Base-by-base conservation (phyloP, 64 coral and sea anemone genomes). In the Pocillopora verrucosa region DNA sequence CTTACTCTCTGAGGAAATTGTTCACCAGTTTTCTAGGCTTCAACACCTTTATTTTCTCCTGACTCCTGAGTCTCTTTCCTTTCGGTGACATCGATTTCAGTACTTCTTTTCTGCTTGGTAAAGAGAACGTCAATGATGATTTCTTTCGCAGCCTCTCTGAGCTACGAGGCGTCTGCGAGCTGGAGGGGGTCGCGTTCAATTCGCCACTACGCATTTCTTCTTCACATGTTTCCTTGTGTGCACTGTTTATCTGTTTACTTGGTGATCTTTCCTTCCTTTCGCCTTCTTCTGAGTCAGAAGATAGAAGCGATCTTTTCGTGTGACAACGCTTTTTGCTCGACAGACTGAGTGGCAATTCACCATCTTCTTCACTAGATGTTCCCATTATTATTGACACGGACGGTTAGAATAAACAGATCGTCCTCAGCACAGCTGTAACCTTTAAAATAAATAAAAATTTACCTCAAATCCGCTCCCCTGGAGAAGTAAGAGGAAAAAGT, bases 1-100 rank as follows among this genome's bases (percentile, higher is more conserved):
- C 96, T 94, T 81, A 98, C 96, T 86, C 96, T 89, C 82, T 92
- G 9, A 98, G 77, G 51, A 98, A 98, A 68, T 98, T 94, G 69
- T 94, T 98, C 17, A 92, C 86, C 68, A 94, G 76, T 75, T 83
- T 80, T 45, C 90, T 86, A 1, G 92, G 95, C 60, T 83, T 89
- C 34, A 89, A 72, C 10, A 60, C 11, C 75, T 56, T 74, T 22
- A 87, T 62, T 80, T 73, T 92, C 12, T 58, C 13, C 60, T 74
- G 72, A 17, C 83, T 75, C 56, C 36, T 38, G 13, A 3, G 36
- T 36, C 56, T 73, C 87, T 13, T 67, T 24, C 41, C 36, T 76
- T 70, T 70, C 20, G 82, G 76, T n/a, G 91, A 93, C 20, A 94
- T 63, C 10, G 80, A 61, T 0, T 94, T 90, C 10, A 98, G 67